Conservation (phyloP, 2,888 invertebrate species). For the Cantharis lateralis region DNA sequence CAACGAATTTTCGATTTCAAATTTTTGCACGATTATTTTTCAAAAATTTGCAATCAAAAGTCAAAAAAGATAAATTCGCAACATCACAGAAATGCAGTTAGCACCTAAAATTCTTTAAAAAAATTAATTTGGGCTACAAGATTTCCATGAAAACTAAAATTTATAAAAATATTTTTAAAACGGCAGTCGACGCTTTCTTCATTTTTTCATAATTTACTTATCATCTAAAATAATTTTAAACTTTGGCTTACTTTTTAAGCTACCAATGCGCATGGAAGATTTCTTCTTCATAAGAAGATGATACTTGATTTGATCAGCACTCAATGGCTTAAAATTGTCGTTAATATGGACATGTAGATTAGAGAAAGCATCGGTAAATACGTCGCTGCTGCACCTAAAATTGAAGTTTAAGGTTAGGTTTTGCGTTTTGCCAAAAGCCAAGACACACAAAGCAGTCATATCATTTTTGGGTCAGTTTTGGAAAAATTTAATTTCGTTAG, state of each 20-base stretch:
- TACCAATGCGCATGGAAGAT: constrained; percentile 48
- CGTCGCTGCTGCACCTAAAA: constrained; percentile 10
- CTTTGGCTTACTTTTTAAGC: constrained; percentile 46
- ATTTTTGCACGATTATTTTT: not conserved
- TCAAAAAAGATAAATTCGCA: constrained; percentile 2
- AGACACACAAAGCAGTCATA: not conserved
- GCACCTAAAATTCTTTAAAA: constrained; percentile 19
- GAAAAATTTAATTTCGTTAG: too few species aligned
- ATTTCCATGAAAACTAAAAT: constrained; percentile 19
- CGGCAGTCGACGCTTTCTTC: constrained; percentile 2
- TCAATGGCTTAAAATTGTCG: constrained; percentile 38
- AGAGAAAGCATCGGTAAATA: constrained; percentile 26
- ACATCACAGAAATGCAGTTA: constrained; percentile 30
- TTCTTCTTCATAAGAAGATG: constrained; percentile 30
- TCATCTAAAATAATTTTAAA: constrained; percentile 29
- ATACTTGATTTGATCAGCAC: constrained; percentile 1
- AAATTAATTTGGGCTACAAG: constrained; percentile 15
- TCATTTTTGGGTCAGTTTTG: too few species aligned
- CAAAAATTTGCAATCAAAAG: constrained; percentile 14
- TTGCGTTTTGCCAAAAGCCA: not conserved
- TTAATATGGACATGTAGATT: constrained; percentile 36
- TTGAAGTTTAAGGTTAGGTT: not conserved
- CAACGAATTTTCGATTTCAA: not conserved
- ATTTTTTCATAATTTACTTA: constrained; percentile 37
- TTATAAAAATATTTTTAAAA: constrained; percentile 2